Conservation (phyloP, 2,888 invertebrate genomes). For the Oscheius myriophilus region DNA sequence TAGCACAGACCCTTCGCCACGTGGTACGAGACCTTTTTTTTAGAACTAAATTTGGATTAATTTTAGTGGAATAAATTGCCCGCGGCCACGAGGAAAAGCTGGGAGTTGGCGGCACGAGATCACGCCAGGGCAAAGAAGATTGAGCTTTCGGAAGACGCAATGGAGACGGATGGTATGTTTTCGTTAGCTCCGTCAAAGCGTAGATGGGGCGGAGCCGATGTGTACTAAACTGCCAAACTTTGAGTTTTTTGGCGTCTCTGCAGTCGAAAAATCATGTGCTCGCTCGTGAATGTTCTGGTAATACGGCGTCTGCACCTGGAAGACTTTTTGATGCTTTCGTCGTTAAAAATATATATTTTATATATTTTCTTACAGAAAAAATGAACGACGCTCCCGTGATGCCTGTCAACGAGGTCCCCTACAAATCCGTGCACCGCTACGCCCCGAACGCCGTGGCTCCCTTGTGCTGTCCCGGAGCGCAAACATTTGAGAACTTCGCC, state of each 20-base stretch:
- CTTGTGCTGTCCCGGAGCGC: background rate
- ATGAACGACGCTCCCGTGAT: background rate
- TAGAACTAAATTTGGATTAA: background rate
- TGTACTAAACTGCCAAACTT: too few species aligned
- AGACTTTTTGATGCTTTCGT: too few species aligned
- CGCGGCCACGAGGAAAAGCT: background rate
- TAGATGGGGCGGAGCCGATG: background rate
- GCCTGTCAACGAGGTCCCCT: slow-evolving; percentile 15
- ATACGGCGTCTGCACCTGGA: too few species aligned
- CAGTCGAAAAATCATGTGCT: too few species aligned
- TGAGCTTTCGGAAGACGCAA: background rate
- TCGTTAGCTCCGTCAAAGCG: background rate
- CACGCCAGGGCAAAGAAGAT: slow-evolving; percentile 1
- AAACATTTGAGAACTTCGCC: slow-evolving; percentile 1
- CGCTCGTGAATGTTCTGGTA: too few species aligned
- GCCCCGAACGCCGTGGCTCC: background rate
- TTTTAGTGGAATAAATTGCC: slow-evolving; percentile 5
- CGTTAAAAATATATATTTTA: background rate
- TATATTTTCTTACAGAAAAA: background rate
- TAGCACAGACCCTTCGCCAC: slow-evolving; percentile 13
- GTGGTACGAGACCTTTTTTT: slow-evolving; percentile 5
- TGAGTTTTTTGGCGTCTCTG: too few species aligned
- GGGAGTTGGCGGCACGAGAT: slow-evolving; percentile 8
- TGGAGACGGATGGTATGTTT: background rate
- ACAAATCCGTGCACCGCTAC: background rate